Evolutionary conservation across 2,113 vertebrate genomes (phyloP).

Genomic region (Axis porcinus): DNA sequence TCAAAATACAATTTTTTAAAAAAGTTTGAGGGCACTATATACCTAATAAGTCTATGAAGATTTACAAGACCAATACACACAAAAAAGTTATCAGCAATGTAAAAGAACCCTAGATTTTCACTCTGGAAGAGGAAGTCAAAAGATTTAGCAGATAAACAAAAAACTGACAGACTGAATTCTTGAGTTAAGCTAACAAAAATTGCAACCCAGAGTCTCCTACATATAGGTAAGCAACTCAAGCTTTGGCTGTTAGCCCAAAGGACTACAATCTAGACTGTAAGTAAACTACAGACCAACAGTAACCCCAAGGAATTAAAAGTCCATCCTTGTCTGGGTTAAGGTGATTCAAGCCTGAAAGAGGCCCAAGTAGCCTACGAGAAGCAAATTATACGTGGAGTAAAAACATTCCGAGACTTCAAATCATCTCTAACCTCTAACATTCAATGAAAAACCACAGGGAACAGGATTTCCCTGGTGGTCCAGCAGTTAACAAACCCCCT

Average conservation of each 20-base stretch:
- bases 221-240: not conserved
- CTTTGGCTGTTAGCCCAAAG: not conserved
- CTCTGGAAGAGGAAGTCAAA: not conserved
- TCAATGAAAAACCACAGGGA: not conserved
- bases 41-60: not conserved
- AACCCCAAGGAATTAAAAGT: not conserved
- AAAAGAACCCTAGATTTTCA: not conserved
- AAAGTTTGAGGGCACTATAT: not conserved
- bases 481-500: not conserved
- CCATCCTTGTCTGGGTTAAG: not conserved
- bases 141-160: not conserved
- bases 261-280: not conserved
- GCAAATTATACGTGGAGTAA: not conserved
- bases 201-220: not conserved
- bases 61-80: not conserved
- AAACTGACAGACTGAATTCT: not conserved
- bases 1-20: not conserved
- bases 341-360: not conserved
- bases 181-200: not conserved
- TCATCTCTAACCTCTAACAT: not conserved
- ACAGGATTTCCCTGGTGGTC: not conserved
- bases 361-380: not conserved
- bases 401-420: not conserved
- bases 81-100: not conserved
- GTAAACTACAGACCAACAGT: not conserved